Conservation (phyloP, 2,888 invertebrate genomes). For the Bombyx huttoni region DNA sequence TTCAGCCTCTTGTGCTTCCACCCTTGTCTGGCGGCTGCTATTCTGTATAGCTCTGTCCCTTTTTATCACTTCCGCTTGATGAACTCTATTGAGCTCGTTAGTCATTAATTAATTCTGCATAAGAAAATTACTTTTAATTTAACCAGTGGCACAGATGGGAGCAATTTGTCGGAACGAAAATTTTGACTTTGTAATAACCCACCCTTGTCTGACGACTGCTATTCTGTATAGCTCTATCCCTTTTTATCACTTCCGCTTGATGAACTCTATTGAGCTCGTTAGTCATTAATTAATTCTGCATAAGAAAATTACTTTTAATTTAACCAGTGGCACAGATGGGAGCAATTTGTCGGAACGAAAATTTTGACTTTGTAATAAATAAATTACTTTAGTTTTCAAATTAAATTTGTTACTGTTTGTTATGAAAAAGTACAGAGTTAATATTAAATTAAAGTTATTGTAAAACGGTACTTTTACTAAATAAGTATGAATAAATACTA, state of each 20-base stretch:
- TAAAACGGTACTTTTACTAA: too few relatives aligned
- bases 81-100: constrained; percentile 72
- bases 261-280: constrained; percentile 72
- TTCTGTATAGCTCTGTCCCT: constrained; percentile 20
- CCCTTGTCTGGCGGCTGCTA: constrained; percentile 24
- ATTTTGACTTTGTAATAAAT: constrained; percentile 1
- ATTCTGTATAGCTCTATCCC: constrained; percentile 21
- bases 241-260: constrained; percentile 60
- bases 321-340: constrained; percentile 62
- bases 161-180: constrained; percentile 17
- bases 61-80: constrained; percentile 62
- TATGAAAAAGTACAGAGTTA: too few relatives aligned
- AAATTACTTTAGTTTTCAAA: not conserved
- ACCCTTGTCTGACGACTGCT: constrained; percentile 18
- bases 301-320: constrained; percentile 72
- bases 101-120: constrained; percentile 73
- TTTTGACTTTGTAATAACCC: not conserved
- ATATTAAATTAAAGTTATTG: too few relatives aligned
- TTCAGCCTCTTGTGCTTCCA: constrained; percentile 36
- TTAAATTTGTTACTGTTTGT: not conserved
- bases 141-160: constrained; percentile 61
- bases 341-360: constrained; percentile 19
- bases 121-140: constrained; percentile 72
- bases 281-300: constrained; percentile 73
- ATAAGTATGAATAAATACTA: too few relatives aligned